These are phyloP conservation scores for Lepidostoma basale DNA, from an alignment of 1,140 invertebrate genomes.

Conservation along the genomic window DNA sequence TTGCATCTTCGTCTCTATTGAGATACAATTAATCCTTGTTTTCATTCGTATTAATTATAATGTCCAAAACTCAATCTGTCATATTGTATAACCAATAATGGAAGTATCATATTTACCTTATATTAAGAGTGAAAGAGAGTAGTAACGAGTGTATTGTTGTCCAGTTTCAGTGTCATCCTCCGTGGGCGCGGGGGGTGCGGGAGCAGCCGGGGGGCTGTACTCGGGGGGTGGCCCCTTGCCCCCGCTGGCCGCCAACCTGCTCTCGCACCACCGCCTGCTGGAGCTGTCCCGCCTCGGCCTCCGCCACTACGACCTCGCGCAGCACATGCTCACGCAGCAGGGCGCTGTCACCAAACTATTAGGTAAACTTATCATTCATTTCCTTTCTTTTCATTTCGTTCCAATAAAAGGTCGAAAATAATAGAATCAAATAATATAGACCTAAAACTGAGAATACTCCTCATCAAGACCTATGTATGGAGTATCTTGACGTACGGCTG, in stretches of 20 bases:
- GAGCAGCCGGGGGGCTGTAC: conserved; percentile 53
- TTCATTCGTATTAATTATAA: too few relatives aligned
- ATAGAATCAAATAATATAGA: too few relatives aligned
- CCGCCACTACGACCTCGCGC: conserved; percentile 85
- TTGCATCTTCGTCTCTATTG: too few relatives aligned
- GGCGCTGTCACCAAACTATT: conserved; percentile 90
- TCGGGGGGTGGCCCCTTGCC: conserved; percentile 57
- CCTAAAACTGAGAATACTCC: too few relatives aligned
- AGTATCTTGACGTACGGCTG: too few relatives aligned
- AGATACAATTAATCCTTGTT: too few relatives aligned
- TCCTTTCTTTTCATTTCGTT: conserved; percentile 42
- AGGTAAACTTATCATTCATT: conserved; percentile 68
- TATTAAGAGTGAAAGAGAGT: background rate
- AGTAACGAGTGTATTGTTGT: too few relatives aligned
- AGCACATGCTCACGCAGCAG: conserved; percentile 87
- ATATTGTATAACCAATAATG: too few relatives aligned
- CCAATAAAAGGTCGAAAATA: too few relatives aligned
- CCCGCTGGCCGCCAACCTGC: conserved; percentile 65
- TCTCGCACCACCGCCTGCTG: conserved; percentile 76
- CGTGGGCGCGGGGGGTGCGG: conserved; percentile 50
- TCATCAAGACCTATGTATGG: too few relatives aligned
- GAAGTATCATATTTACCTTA: background rate
- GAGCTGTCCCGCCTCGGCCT: conserved; percentile 84
- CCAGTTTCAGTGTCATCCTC: conserved; percentile 49
- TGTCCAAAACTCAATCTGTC: too few relatives aligned